phyloP scores from a whole-genome alignment of 2,888 invertebrate species.

The Meloe dianella region DNA sequence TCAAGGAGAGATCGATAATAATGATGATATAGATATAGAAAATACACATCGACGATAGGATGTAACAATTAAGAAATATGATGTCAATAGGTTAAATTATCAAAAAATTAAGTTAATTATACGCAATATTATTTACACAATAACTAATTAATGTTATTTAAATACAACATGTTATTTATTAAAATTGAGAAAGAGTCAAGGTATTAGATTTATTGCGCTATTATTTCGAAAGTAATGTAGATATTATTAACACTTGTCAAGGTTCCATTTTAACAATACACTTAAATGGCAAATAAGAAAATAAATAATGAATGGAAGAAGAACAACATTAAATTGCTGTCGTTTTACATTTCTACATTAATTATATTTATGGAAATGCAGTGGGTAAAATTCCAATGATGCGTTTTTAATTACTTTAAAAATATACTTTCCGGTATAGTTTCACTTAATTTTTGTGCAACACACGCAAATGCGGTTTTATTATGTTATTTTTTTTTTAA shows the following conservation, averaged over 20 bases:
- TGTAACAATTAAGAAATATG: background rate
- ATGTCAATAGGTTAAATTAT: background rate
- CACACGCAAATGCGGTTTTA: background rate
- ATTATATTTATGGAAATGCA: no score
- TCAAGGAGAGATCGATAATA: background rate
- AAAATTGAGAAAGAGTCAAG: background rate
- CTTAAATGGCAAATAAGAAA: background rate
- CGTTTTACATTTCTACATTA: no score
- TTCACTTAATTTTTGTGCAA: conserved; percentile 12
- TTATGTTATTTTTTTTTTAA: background rate
- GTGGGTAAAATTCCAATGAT: background rate
- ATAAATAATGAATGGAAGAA: no score
- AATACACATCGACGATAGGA: no score
- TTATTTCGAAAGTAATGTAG: background rate
- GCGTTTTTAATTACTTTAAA: conserved; percentile 3
- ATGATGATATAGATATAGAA: no score
- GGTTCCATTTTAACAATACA: background rate
- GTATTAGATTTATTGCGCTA: background rate
- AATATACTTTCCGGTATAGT: conserved; percentile 6
- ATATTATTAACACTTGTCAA: background rate
- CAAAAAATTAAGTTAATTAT: background rate
- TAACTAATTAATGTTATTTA: background rate
- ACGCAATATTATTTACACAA: background rate
- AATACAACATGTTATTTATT: background rate
- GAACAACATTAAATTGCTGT: no score